Conservation (phyloP, 2,888 invertebrate species). For the Eupithecia vulgata region DNA sequence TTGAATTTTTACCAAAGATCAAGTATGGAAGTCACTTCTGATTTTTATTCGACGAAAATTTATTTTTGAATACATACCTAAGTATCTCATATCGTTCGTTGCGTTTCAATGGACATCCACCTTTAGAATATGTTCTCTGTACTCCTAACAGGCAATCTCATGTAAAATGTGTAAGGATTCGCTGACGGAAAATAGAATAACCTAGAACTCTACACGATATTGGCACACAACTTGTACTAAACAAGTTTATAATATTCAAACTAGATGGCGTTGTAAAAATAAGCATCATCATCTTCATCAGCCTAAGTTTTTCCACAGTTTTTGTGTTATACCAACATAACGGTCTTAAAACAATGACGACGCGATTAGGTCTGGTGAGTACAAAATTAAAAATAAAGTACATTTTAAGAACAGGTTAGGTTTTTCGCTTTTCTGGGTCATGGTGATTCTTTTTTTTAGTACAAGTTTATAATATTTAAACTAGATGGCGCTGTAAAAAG, state of each 20-base stretch:
- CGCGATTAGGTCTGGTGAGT: conserved; percentile 19
- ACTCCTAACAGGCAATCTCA: conserved; percentile 4
- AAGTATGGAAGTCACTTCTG: no score
- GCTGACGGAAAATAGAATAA: background rate
- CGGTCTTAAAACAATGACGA: conserved; percentile 29
- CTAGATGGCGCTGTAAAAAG: no score
- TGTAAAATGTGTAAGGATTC: conserved; percentile 1
- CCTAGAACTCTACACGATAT: background rate
- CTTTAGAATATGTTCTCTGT: background rate
- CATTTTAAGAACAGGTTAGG: conserved; percentile 13
- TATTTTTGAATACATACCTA: background rate
- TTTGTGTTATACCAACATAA: conserved; percentile 27
- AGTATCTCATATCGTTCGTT: background rate
- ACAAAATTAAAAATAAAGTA: conserved; percentile 18
- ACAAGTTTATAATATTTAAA: no score
- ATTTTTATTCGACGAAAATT: background rate
- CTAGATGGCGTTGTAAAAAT: background rate
- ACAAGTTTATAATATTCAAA: background rate
- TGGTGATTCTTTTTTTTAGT: conserved; percentile 2
- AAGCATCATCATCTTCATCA: no score
- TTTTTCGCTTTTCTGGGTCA: conserved; percentile 15
- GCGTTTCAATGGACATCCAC: background rate
- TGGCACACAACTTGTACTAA: background rate
- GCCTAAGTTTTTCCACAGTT: conserved; percentile 28
- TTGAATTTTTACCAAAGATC: background rate